Evolutionary conservation across 2,797 vertebrate genomes (phyloP), one percentile per base, ranked within the genome.

Genomic region (Phrynocephalus guinanensis): DNA sequence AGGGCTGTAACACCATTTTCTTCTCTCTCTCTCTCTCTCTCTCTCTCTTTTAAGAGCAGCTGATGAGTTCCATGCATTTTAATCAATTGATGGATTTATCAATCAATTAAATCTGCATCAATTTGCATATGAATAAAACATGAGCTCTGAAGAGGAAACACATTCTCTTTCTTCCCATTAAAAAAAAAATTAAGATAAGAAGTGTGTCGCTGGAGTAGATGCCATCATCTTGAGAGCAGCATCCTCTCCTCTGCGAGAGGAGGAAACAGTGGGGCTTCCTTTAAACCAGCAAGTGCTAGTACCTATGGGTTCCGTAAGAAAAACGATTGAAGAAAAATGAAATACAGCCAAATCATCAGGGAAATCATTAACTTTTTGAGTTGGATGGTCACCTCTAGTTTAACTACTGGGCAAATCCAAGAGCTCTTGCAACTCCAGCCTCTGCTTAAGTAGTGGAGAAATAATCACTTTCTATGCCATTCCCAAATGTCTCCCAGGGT

Each of bases 81-180:
- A 82, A 82, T 82, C 79, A 82, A 68, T 82, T 48, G 38, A 48
- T 82, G 33, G 38, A 82, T 68, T 26, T 78, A 78, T 78, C 77
- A 48, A 82, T 70, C 38, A 82, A 28, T 82, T 82, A 68, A 82
- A 68, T 68, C 60, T 68, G 33, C 80, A 44, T 48, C 38, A 44
- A 48, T 48, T 48, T 82, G 66, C 20, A 44, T 44, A 82, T 44
- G 16, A 82, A 82, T 82, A 82, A 82, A 82, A 82, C 66, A 68
- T 48, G 38, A 44, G 33, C 63, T 81, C n/a, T 44, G 56, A 81
- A 24, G 28, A 30, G 22, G 52, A 81, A 81, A 81, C 18, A n/a
- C 20, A 24, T 33, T 24, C 52, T 80, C 56, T 66, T 20, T 44
- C 77, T 56, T 78, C 48, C 48, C 44, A 22, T 76, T 76, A 38